Evolutionary conservation across 2,113 vertebrate genomes (phyloP), one percentile per base, ranked within the genome.

Genomic region (Polypterus senegalus): DNA sequence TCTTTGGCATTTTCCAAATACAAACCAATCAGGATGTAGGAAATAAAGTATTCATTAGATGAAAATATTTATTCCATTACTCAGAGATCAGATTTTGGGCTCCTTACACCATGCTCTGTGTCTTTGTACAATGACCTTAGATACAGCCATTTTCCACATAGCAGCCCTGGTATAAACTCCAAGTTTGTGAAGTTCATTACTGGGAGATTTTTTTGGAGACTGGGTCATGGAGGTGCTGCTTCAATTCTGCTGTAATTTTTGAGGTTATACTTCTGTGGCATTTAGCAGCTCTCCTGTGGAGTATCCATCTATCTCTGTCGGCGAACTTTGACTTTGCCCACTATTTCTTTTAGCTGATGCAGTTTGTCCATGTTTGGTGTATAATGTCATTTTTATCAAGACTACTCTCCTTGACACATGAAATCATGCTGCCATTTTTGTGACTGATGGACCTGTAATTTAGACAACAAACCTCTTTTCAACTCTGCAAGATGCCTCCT

Each of bases 401-500:
- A 53, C 51, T 53, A 8, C 10, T 53, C 51, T 48, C 48, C 44
- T 49, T 11, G 10, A 51, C 59, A 61, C n/a, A 43, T 61, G 48
- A 5, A 61, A 9, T 9, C 48, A 5, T 43, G 48, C 47, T 7
- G 47, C 47, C 7, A 11, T 61, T 51, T 61, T 61, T 3, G 59
- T 27, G 5, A 61, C 59, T 27, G 47, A 61, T 10, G 59, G 47
- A 3, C 59, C 59, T 49, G 44, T 4, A 43, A 47, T 49, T 7
- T 43, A 43, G 43, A 48, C 59, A 5, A 47, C 59, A 49, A 47
- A 0, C 59, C 59, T 51, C 59, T 49, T 43, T 61, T 9, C 1
- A 61, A 61, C 59, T 47, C 8, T 2, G 46, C 49, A 1, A 61
- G 59, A 2, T 51, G 65, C 60, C 58, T 53, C 71, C 70, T 64